Evolutionary conservation across 2,888 invertebrate genomes (phyloP), one percentile per base, ranked within the genome.

Genomic region (Uropetala carovei): DNA sequence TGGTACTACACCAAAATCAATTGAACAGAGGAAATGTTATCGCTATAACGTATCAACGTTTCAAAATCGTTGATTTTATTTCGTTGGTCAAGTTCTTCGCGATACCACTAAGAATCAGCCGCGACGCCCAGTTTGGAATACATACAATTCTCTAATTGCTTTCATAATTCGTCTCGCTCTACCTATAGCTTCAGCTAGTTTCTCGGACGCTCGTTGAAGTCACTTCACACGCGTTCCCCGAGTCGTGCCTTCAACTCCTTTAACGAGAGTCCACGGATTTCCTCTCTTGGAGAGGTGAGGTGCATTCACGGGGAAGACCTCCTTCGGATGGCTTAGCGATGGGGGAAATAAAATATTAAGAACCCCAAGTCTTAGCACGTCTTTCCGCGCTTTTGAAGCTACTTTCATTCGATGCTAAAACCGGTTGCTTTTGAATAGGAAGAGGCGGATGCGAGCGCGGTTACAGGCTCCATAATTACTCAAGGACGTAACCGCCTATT

Each of bases 381-480:
- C 60, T 86, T 18, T 18, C 86, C 13, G n/a, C 64, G 89, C 89
- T 89, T 83, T 75, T 56, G 64, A 64, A 27, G n/a, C 60, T 59
- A 58, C 60, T 86, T 58, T 86, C 59, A 60, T 60, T 86, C 86
- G 30, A 30, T 30, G 86, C 13, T 60, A 60, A 30, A 86, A 86
- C 86, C 86, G 86, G 86, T 86, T 86, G 59, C 86, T 30, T 60
- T 75, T 16, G 86, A 43, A 60, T 68, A 89, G 64, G 68, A 64
- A 43, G 64, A 56, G 43, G 64, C 64, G n/a, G 58, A 59, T 89
- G 58, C n/a, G 16, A 86, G 86, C 75, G 75, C 27, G 75, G 75
- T 75, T 75, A 75, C 75, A 75, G 75, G 27, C 75, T 0, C 75
- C 75, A 22, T 75, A 27, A 75, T 75, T 75, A 75, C 75, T 75